Percentiles rank a stretch among this genome's conserved stretches.
These are phyloP conservation scores for Arvicanthis niloticus DNA, from an alignment of 2,113 vertebrate genomes.

Conservation along the genomic window DNA sequence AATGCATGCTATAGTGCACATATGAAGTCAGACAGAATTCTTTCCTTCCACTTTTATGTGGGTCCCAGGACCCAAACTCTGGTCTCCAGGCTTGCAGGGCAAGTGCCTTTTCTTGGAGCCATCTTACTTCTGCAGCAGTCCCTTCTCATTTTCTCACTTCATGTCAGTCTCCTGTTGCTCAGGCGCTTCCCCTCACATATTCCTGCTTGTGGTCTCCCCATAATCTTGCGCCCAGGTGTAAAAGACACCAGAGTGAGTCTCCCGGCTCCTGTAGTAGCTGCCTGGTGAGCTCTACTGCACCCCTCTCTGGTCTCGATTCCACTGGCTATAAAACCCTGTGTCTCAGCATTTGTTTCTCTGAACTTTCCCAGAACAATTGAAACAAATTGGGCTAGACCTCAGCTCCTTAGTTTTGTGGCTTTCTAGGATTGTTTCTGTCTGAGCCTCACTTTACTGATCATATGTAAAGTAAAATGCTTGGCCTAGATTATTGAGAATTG, in stretches of 20 bases:
- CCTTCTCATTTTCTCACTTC: background rate
- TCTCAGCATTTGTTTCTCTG: background rate
- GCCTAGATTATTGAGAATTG: background rate
- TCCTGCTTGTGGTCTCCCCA: background rate
- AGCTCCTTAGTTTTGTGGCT: background rate
- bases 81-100: background rate
- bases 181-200: background rate
- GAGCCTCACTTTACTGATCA: background rate
- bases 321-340: background rate
- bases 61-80: background rate
- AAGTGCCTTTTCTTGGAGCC: background rate
- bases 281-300: background rate
- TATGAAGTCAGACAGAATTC: too few relatives aligned
- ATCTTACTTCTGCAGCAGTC: background rate
- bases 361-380: background rate
- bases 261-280: background rate
- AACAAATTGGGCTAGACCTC: background rate
- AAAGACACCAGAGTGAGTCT: background rate
- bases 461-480: constrained; percentile 23
- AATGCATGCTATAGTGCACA: too few relatives aligned
- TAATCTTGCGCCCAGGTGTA: background rate
- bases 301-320: background rate
- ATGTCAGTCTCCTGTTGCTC: rapidly evolving
- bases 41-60: background rate
- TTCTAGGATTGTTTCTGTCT: background rate